A percentile compares a stretch with the other conserved stretches of the same genome.
Conservation (phyloP, 2,888 invertebrate species). For the Metalampra italica region DNA sequence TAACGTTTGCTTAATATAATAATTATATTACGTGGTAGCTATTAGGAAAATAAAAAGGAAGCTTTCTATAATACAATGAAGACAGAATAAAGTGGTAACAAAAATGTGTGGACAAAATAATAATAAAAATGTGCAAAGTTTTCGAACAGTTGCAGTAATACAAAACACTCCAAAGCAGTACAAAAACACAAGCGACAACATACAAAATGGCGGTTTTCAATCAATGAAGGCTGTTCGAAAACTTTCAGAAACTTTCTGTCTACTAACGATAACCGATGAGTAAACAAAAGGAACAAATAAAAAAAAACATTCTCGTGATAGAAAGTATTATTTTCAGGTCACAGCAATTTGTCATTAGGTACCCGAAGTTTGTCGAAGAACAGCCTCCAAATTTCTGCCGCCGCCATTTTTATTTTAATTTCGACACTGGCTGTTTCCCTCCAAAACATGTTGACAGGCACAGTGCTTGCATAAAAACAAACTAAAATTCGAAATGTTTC, state of each 20-base stretch:
- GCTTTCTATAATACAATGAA: background rate
- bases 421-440: slow-evolving; percentile 56
- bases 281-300: slow-evolving; percentile 57
- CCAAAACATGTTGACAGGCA: slow-evolving; percentile 79
- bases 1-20: too few relatives aligned
- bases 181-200: slow-evolving; percentile 41
- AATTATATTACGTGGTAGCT: too few relatives aligned
- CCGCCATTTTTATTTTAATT: slow-evolving; percentile 57
- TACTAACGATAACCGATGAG: slow-evolving; percentile 48
- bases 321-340: slow-evolving; percentile 40
- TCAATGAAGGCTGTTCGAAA: slow-evolving; percentile 83
- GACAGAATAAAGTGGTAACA: background rate
- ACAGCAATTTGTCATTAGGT: slow-evolving; percentile 48
- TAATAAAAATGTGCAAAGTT: slow-evolving; percentile 71
- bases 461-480: slow-evolving; percentile 79
- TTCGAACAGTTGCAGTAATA: slow-evolving; percentile 77
- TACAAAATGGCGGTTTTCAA: slow-evolving; percentile 71
- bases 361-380: slow-evolving; percentile 71
- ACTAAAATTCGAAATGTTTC: background rate
- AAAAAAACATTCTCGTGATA: slow-evolving; percentile 53
- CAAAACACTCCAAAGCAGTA: slow-evolving; percentile 53
- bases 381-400: slow-evolving; percentile 80
- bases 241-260: slow-evolving; percentile 68
- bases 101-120: background rate
- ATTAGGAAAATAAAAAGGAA: too few relatives aligned